These are phyloP conservation scores for Vireo altiloquus DNA, from an alignment of 2,113 vertebrate species.

Conservation along the genomic window DNA sequence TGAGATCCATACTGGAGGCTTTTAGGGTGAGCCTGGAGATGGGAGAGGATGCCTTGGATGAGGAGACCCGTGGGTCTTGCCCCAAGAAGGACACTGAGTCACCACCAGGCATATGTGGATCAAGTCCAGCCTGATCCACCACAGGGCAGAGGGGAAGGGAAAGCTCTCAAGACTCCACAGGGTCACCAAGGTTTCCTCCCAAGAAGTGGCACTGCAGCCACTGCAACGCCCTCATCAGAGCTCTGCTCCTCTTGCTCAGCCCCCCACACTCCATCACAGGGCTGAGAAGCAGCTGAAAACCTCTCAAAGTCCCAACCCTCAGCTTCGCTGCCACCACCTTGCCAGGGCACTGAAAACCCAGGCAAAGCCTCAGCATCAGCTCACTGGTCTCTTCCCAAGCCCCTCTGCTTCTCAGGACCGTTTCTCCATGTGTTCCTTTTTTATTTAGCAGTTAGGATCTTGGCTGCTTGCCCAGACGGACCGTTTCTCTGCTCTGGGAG, in stretches of 20 bases:
- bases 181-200: neutral
- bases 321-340: neutral
- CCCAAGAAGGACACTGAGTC: fast-evolving
- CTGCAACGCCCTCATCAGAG: fast-evolving
- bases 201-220: neutral
- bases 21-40: neutral
- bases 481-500: neutral
- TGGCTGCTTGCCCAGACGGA: neutral
- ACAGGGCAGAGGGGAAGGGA: neutral
- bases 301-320: neutral
- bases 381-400: neutral
- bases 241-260: neutral
- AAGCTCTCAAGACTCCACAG: neutral
- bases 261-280: fast-evolving
- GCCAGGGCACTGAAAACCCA: neutral
- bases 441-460: neutral
- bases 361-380: neutral
- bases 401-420: neutral
- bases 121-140: neutral
- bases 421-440: neutral
- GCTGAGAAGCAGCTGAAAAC: neutral
- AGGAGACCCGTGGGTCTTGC: fast-evolving
- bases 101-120: fast-evolving
- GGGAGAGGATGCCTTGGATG: neutral
- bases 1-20: neutral